Percentiles rank a stretch among this genome's conserved stretches.
phyloP scores from a whole-genome alignment of 2,888 invertebrate species.

The Gnatocerus cornutus region DNA sequence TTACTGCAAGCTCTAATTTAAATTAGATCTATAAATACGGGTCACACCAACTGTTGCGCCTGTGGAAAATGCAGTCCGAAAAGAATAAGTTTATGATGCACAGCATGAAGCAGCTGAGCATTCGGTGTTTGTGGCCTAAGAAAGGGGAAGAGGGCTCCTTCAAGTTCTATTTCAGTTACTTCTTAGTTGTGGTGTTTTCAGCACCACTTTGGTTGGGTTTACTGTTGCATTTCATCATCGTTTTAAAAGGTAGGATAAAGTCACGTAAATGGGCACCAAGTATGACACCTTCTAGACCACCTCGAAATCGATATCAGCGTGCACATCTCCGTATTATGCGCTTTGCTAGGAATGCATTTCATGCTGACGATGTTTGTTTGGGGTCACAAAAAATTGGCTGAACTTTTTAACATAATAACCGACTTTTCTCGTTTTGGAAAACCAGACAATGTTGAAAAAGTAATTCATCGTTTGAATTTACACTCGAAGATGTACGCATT shows the following conservation, averaged over 20 bases:
- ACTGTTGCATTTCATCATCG: conserved; percentile 10
- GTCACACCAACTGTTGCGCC: neutral
- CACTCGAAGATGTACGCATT: conserved; percentile 16
- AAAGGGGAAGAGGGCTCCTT: conserved; percentile 6
- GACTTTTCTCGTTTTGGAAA: conserved; percentile 7
- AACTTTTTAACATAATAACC: conserved; percentile 18
- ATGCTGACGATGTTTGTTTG: conserved; percentile 15
- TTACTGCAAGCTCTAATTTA: too few relatives aligned
- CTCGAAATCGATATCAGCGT: conserved; percentile 47
- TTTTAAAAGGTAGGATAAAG: conserved; percentile 20
- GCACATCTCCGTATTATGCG: conserved; percentile 43
- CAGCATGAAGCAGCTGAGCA: neutral
- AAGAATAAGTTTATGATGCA: neutral
- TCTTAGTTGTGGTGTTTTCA: neutral
- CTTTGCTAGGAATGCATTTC: conserved; percentile 8
- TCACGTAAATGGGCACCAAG: neutral
- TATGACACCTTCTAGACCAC: conserved; percentile 32
- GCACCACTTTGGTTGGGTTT: conserved; percentile 3
- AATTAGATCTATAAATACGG: too few relatives aligned
- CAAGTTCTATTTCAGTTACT: conserved; percentile 5
- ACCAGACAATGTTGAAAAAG: conserved; percentile 25
- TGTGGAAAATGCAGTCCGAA: neutral
- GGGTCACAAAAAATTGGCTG: conserved; percentile 31
- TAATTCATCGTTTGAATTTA: neutral
- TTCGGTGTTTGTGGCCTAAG: conserved; percentile 3